These are phyloP conservation scores for Sycon ciliatum DNA, from an alignment of 37 sponge, comb jelly and placozoan species.

Conservation along the genomic window DNA sequence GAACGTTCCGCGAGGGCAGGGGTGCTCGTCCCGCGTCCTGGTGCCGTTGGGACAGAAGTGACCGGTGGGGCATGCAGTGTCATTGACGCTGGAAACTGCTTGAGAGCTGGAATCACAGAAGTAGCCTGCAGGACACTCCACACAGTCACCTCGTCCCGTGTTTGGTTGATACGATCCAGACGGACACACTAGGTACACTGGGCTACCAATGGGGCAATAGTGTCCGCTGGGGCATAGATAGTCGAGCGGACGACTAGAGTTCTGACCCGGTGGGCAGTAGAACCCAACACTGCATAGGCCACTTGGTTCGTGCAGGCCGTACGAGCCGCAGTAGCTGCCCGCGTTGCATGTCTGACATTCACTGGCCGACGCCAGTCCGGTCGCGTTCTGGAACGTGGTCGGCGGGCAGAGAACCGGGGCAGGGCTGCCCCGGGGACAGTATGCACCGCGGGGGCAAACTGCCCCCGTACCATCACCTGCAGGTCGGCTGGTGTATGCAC, in stretches of 20 bases:
- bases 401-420: constrained; percentile 19
- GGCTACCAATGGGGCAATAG: constrained; percentile 28
- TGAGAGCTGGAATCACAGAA: neutral
- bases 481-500: neutral
- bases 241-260: neutral
- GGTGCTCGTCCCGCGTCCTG: neutral
- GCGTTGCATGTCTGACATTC: constrained; percentile 14
- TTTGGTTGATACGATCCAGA: neutral
- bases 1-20: neutral
- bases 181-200: neutral
- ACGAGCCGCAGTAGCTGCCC: constrained; percentile 20
- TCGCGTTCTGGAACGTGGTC: constrained; percentile 13
- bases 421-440: constrained; percentile 17
- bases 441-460: constrained; percentile 27
- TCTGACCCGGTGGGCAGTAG: constrained; percentile 19
- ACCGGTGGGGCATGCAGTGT: neutral
- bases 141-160: neutral
- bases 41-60: constrained; percentile 13
- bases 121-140: constrained; percentile 17
- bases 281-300: constrained; percentile 27
- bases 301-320: constrained; percentile 12
- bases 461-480: constrained; percentile 14
- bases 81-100: neutral
- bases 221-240: constrained; percentile 31
- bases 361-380: neutral